These are phyloP conservation scores for Poeciliopsis paucimaculata DNA, from an alignment of 2,797 vertebrate species.

Conservation along the genomic window DNA sequence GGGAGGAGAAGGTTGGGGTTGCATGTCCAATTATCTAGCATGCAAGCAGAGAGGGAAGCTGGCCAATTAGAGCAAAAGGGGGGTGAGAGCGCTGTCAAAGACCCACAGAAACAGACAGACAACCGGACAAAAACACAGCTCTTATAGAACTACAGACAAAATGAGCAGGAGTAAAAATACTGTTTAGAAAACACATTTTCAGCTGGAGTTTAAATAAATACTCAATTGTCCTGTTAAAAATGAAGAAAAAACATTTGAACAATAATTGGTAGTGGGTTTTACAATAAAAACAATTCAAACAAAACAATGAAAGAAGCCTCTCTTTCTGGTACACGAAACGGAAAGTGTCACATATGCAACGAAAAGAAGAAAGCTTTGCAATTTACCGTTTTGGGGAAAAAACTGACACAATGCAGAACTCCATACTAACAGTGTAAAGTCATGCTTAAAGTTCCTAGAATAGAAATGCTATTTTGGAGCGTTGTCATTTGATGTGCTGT, in stretches of 20 bases:
- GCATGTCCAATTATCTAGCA: constrained; percentile 77
- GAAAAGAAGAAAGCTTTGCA: background rate
- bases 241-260: background rate
- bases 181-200: background rate
- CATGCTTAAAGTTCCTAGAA: background rate
- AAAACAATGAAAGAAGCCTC: background rate
- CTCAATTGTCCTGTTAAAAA: background rate
- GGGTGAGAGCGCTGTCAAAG: constrained; percentile 58
- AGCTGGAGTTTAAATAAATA: background rate
- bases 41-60: constrained; percentile 58
- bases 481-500: background rate
- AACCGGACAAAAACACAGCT: constrained; percentile 40
- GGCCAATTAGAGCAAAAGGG: constrained; percentile 73
- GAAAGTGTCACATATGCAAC: background rate
- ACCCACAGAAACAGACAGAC: constrained; percentile 44
- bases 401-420: background rate
- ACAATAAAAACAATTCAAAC: background rate
- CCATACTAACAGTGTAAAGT: background rate
- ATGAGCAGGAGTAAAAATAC: constrained; percentile 4
- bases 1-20: constrained; percentile 60
- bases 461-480: background rate
- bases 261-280: background rate
- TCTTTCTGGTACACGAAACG: background rate
- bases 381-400: background rate
- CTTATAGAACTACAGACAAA: constrained; percentile 31